Evolutionary conservation across 2,113 vertebrate species (phyloP), one percentile per base, ranked within the genome.

Genomic region (Lampris incognitus): DNA sequence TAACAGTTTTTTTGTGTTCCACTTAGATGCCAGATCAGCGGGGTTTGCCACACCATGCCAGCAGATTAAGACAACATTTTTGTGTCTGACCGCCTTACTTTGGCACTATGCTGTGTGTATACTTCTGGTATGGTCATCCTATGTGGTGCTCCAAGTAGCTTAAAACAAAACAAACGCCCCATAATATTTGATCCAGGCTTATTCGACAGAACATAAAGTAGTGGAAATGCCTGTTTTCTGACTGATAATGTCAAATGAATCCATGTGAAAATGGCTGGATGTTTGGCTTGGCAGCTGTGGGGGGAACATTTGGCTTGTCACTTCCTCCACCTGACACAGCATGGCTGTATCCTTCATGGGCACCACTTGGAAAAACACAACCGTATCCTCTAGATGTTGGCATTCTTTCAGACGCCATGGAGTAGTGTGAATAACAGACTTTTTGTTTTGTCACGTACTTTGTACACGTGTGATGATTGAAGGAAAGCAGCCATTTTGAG

Each of bases 171-270:
- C 38, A 0, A 1, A 59, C 73, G 46, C 24, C 24, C 24, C 24
- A 24, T 24, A 50, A 66, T 54, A 59, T 68, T 37, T 65, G 63
- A 81, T 60, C 69, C 40, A 1, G 10, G 37, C 6, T 48, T 49
- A 44, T 55, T 72, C 36, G 38, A 50, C 50, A 66, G 40, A 10
- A 69, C 5, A 4, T 9, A 55, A n/a, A 57, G 10, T 3, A 8
- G 76, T 83, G 87, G 81, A 90, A 87, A 85, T 64, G 84, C 81
- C 79, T 92, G 88, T 86, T 88, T 85, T 80, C 62, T 75, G 66
- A 81, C 57, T 63, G 86, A 91, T 86, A 88, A 46, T 24, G 55
- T 66, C 24, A 56, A 78, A 48, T 66, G 72, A 83, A 85, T 68
- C 62, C 68, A n/a, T 40, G 56, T 11, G 88, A 84, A 85, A 87